Conservation (phyloP, 35 echinoderm and acorn worm genomes). For the Stichopus chloronotus region DNA sequence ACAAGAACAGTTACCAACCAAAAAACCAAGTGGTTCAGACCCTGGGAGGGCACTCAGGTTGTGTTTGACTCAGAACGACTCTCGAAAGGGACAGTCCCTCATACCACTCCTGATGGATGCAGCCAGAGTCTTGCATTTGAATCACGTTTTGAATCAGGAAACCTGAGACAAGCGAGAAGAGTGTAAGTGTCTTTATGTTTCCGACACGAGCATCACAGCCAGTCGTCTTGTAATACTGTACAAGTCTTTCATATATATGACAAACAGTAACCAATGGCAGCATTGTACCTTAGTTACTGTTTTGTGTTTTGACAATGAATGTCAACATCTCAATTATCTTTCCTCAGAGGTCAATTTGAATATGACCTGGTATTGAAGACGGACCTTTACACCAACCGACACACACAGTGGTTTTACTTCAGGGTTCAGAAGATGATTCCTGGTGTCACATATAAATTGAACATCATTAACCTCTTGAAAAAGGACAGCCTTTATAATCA, state of each 20-base stretch:
- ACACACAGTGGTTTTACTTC: constrained; percentile 99
- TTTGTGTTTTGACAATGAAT: too few relatives aligned
- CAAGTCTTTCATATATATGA: background rate
- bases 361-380: constrained; percentile 98
- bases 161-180: constrained; percentile 88
- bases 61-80: constrained; percentile 94
- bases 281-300: background rate
- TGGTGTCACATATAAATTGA: constrained; percentile 89
- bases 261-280: background rate
- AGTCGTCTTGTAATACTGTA: background rate
- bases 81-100: constrained; percentile 79
- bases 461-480: constrained; percentile 94
- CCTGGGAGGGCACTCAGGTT: constrained; percentile 78
- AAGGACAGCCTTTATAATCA: constrained; percentile 99
- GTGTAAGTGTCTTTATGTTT: constrained; percentile 69
- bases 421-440: constrained; percentile 85
- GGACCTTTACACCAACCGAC: constrained; percentile 93
- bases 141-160: constrained; percentile 90
- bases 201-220: too few relatives aligned
- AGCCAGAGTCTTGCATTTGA: constrained; percentile 87
- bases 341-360: constrained; percentile 96
- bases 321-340: background rate
- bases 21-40: constrained; percentile 82
- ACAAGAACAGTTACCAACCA: constrained; percentile 91
- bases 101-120: constrained; percentile 88